phyloP scores from a whole-genome alignment of 2,888 invertebrate genomes.

The Hydropsyche betteni region DNA sequence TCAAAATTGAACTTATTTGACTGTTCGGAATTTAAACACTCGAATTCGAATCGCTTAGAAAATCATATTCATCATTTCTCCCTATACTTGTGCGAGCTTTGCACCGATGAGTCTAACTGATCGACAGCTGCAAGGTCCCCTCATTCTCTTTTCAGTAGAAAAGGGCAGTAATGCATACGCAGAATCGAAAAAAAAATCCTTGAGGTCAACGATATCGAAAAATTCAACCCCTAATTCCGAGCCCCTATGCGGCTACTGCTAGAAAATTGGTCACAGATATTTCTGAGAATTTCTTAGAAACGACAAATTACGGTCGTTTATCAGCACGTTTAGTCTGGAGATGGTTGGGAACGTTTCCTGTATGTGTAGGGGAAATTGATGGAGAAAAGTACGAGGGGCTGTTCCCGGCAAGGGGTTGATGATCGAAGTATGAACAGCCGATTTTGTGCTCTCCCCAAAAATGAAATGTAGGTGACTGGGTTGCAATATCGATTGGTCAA shows the following conservation, averaged over 20 bases:
- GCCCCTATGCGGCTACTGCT: neutral
- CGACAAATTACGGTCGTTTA: conserved; percentile 9
- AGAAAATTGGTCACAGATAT: neutral
- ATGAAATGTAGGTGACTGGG: conserved; percentile 50
- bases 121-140: conserved; percentile 41
- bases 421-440: conserved; percentile 31
- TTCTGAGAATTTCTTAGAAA: neutral
- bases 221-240: conserved; percentile 6
- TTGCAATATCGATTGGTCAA: conserved; percentile 39
- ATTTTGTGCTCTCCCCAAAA: conserved; percentile 30
- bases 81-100: conserved; percentile 25
- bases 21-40: too few species aligned
- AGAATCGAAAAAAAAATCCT: conserved; percentile 3
- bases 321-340: neutral
- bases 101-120: conserved; percentile 33
- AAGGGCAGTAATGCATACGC: conserved; percentile 26
- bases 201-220: conserved; percentile 3
- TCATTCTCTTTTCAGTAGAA: conserved; percentile 26
- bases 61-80: neutral
- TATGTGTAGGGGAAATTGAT: conserved; percentile 6
- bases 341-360: conserved; percentile 24
- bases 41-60: too few species aligned
- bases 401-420: conserved; percentile 24
- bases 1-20: too few species aligned
- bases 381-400: conserved; percentile 8